These are phyloP conservation scores for Beris morrisii DNA, from an alignment of 2,888 invertebrate species.

Conservation along the genomic window DNA sequence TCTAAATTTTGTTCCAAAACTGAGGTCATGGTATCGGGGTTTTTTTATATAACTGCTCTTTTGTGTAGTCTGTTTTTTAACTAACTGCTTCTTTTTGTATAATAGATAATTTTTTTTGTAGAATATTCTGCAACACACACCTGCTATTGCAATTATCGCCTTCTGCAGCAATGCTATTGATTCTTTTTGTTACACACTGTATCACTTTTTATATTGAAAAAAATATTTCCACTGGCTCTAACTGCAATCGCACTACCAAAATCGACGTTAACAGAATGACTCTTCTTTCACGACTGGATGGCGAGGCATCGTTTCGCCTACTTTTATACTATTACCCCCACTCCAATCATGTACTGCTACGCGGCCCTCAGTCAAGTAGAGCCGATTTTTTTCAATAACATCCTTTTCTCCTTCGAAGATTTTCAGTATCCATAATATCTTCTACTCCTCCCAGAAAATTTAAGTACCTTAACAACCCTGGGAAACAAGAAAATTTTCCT, in stretches of 20 bases:
- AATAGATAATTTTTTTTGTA: conserved; percentile 1
- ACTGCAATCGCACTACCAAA: conserved; percentile 18
- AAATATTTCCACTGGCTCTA: background rate
- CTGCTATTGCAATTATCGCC: conserved; percentile 27
- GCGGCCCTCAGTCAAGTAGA: conserved; percentile 19
- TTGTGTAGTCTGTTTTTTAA: conserved; percentile 5
- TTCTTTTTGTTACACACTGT: background rate
- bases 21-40: conserved; percentile 6
- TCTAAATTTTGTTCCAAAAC: conserved; percentile 16
- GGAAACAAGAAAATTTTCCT: too few relatives aligned
- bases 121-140: conserved; percentile 27
- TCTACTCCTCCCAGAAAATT: too few relatives aligned
- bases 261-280: background rate
- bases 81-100: conserved; percentile 12
- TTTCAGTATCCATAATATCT: too few relatives aligned
- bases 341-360: conserved; percentile 16
- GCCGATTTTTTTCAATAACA: background rate
- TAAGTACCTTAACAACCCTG: too few relatives aligned
- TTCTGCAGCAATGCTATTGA: background rate
- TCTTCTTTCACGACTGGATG: conserved; percentile 24
- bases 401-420: too few relatives aligned
- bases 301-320: background rate
- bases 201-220: background rate
- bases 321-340: conserved; percentile 30
- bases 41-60: background rate